Conservation (phyloP, 2,113 vertebrate genomes). For the Synchiropus splendidus region DNA sequence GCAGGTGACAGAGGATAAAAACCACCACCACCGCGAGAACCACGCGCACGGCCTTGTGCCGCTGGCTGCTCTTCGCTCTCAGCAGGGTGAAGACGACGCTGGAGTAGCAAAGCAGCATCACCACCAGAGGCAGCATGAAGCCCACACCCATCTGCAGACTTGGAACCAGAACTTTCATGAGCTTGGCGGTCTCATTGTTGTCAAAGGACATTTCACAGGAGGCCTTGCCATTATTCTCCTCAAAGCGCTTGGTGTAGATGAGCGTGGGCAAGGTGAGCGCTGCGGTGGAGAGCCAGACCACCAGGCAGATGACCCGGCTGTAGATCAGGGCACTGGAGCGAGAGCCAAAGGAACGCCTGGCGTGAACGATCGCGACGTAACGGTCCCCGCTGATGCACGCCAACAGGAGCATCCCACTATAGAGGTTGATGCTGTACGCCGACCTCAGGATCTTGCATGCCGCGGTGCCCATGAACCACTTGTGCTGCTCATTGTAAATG, state of each 20-base stretch:
- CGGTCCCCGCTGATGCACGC: constrained; percentile 82
- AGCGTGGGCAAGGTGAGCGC: constrained; percentile 72
- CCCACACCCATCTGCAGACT: constrained; percentile 72
- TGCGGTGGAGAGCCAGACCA: constrained; percentile 69
- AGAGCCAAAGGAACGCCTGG: constrained; percentile 70
- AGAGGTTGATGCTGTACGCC: constrained; percentile 82
- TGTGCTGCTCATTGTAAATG: constrained; percentile 58
- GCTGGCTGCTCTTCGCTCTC: constrained; percentile 70
- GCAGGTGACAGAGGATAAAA: constrained; percentile 80
- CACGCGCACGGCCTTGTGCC: constrained; percentile 80
- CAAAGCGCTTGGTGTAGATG: constrained; percentile 52
- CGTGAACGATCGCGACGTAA: constrained; percentile 85
- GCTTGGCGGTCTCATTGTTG: constrained; percentile 17
- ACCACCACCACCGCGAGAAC: constrained; percentile 74
- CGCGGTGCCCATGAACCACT: constrained; percentile 69
- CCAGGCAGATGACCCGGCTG: constrained; percentile 65
- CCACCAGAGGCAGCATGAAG: constrained; percentile 76
- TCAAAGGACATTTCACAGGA: constrained; percentile 65
- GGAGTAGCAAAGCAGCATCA: constrained; percentile 79
- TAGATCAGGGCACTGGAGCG: constrained; percentile 54
- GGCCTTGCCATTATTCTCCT: no score
- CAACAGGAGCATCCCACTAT: constrained; percentile 86
- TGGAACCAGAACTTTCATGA: constrained; percentile 73
- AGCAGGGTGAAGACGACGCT: constrained; percentile 71
- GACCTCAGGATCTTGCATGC: constrained; percentile 74